Conservation (phyloP, 2,113 vertebrate genomes). For the Maccullochella peelii region DNA sequence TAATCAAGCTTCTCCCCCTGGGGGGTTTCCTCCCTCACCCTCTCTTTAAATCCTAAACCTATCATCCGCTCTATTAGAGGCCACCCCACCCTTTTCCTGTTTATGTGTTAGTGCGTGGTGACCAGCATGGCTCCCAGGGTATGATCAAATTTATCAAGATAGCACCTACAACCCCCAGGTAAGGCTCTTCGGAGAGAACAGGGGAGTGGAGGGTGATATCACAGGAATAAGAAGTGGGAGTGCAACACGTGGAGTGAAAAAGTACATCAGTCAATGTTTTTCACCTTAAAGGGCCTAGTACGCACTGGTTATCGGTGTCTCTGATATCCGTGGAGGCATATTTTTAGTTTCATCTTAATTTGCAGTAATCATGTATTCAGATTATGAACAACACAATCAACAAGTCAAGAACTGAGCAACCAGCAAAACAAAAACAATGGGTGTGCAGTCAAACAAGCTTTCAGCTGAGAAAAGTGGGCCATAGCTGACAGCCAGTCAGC, state of each 20-base stretch:
- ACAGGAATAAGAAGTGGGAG: not conserved
- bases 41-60: constrained; percentile 65
- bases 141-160: not conserved
- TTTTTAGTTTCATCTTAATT: not conserved
- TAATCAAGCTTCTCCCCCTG: constrained; percentile 52
- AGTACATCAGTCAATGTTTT: not conserved
- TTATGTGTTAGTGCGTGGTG: constrained; percentile 10
- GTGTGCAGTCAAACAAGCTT: not conserved
- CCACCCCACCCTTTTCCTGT: constrained; percentile 20
- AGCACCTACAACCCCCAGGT: not conserved
- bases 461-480: not conserved
- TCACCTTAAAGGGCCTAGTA: not conserved
- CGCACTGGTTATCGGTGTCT: too few relatives aligned
- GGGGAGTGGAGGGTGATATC: not conserved
- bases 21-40: constrained; percentile 35
- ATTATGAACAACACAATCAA: not conserved
- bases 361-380: not conserved
- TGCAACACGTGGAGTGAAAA: not conserved
- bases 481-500: not conserved
- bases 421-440: not conserved
- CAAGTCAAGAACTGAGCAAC: not conserved
- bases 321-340: not conserved
- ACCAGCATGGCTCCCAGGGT: not conserved
- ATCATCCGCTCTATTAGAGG: constrained; percentile 75
- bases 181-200: not conserved